phyloP scores from a whole-genome alignment of 2,113 vertebrate genomes.

The Protobothrops mucrosquamatus region DNA sequence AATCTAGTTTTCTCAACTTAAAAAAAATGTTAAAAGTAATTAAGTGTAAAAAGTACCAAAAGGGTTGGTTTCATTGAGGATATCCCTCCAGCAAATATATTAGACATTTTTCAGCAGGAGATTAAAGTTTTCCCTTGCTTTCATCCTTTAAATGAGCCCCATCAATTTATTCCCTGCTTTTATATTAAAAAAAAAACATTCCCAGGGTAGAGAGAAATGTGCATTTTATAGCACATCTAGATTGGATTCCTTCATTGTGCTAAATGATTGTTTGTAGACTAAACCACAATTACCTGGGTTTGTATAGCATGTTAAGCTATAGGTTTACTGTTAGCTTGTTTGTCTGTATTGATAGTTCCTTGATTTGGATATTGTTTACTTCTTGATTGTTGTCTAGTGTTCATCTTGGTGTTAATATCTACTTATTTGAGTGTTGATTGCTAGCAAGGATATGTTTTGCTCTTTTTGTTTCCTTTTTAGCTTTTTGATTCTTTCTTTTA shows the following conservation, averaged over 20 bases:
- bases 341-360: background rate
- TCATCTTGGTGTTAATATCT: too few species aligned
- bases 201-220: background rate
- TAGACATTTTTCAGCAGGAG: background rate
- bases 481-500: background rate
- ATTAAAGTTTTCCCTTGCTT: too few species aligned
- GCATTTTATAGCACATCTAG: background rate
- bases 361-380: background rate
- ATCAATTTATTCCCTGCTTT: background rate
- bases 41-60: accelerated
- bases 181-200: background rate
- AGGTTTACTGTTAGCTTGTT: background rate
- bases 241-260: background rate
- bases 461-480: background rate
- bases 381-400: too few species aligned
- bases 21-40: background rate
- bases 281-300: background rate
- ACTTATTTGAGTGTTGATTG: too few species aligned
- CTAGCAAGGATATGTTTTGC: too few species aligned
- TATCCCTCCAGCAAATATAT: background rate
- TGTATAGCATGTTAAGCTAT: background rate
- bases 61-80: background rate
- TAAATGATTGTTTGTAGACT: background rate
- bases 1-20: constrained; percentile 1
- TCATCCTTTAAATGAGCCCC: background rate